Percentiles rank a stretch among this genome's conserved stretches.
phyloP scores from a whole-genome alignment of 1,140 invertebrate genomes.

The fruit fly (Drosophila melanogaster) region DNA sequence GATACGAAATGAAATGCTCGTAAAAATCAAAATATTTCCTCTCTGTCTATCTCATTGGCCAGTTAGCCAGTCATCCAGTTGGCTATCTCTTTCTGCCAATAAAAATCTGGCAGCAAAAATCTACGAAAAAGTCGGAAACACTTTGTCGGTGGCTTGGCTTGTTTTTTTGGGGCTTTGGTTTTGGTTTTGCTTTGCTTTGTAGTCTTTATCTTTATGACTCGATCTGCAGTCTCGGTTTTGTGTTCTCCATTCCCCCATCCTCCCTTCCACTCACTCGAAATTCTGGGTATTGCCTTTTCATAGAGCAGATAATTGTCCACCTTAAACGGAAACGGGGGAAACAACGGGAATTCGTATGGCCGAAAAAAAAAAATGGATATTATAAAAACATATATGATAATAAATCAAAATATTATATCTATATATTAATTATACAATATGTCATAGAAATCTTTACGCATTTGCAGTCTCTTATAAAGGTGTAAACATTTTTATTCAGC shows the following conservation, averaged over 20 bases:
- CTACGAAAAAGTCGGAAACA: constrained; percentile 46
- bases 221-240: constrained; percentile 34
- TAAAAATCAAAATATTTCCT: constrained; percentile 72
- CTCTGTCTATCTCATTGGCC: neutral
- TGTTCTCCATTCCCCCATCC: neutral
- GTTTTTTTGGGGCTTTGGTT: constrained; percentile 16
- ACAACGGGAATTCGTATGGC: constrained; percentile 14
- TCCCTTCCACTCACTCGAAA: neutral
- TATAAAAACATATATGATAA: neutral
- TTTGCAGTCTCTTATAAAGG: no score
- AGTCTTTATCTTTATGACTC: constrained; percentile 55
- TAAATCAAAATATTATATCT: neutral
- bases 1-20: constrained; percentile 49
- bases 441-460: no score
- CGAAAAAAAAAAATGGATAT: neutral
- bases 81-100: constrained; percentile 49
- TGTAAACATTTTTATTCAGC: no score
- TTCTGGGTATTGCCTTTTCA: constrained; percentile 1
- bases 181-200: constrained; percentile 37
- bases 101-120: constrained; percentile 69
- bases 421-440: no score
- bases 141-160: constrained; percentile 69
- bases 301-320: constrained; percentile 37
- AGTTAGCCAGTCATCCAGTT: neutral
- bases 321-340: constrained; percentile 5